These are phyloP conservation scores for Malacoraja senta DNA, from an alignment of 2,797 vertebrate species.

Conservation along the genomic window DNA sequence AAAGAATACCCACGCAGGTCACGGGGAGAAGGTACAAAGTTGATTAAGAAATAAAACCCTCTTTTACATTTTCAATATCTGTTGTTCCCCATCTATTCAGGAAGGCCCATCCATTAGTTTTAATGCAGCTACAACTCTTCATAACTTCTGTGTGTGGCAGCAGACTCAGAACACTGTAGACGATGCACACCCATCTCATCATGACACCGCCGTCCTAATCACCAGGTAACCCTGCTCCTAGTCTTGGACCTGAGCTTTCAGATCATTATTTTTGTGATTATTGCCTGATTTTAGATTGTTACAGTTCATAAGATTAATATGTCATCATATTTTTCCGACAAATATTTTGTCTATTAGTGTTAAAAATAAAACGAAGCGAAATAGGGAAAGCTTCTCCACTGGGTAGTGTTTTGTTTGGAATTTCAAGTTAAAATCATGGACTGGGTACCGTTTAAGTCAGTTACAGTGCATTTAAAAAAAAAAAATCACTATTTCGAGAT, in stretches of 20 bases:
- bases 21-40: too few species aligned
- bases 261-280: background rate
- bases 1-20: too few species aligned
- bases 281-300: background rate
- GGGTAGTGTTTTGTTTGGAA: background rate
- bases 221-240: slow-evolving; percentile 65
- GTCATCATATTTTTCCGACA: background rate
- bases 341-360: background rate
- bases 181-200: slow-evolving; percentile 81
- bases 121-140: slow-evolving; percentile 83
- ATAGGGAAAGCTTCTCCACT: too few species aligned
- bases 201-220: slow-evolving; percentile 91
- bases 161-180: slow-evolving; percentile 80
- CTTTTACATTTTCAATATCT: background rate
- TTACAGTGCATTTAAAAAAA: background rate
- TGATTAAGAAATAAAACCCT: background rate
- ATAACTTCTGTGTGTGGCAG: slow-evolving; percentile 94
- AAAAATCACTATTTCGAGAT: background rate
- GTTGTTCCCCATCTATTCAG: slow-evolving; percentile 53
- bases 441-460: background rate
- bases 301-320: background rate
- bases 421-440: too few species aligned
- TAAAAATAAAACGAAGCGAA: background rate
- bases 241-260: background rate
- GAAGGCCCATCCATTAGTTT: slow-evolving; percentile 86